Conservation (phyloP, 2,888 invertebrate genomes). For the Cybosia mesomella region DNA sequence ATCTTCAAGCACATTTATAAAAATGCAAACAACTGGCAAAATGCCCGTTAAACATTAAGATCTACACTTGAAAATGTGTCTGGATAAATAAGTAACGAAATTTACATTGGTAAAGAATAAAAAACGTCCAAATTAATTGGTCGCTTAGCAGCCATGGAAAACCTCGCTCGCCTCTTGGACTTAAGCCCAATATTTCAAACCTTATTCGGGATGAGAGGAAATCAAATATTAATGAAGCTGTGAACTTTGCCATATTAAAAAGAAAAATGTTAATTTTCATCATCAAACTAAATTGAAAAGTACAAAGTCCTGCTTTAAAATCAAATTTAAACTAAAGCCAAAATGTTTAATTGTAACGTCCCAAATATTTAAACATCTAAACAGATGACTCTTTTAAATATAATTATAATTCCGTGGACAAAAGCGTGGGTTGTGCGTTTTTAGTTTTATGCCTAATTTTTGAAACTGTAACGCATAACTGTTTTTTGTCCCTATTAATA, state of each 20-base stretch:
- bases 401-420: no score
- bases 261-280: not conserved
- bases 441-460: no score
- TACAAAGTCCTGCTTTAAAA: not conserved
- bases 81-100: not conserved
- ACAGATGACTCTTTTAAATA: not conserved
- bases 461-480: no score
- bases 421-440: no score
- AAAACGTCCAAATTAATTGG: not conserved
- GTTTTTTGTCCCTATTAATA: no score
- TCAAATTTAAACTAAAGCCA: not conserved
- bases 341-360: not conserved
- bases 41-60: not conserved
- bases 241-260: not conserved
- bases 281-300: not conserved
- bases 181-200: slow-evolving; percentile 4
- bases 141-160: not conserved
- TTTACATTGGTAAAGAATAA: not conserved
- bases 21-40: not conserved
- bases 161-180: not conserved
- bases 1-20: not conserved
- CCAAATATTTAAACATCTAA: not conserved
- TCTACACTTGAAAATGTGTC: not conserved
- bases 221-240: not conserved
- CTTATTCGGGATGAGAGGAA: not conserved